A percentile compares a stretch with the other conserved stretches of the same genome.
These are phyloP conservation scores for Psittacula derbiana DNA, from an alignment of 2,797 vertebrate species.

Conservation along the genomic window DNA sequence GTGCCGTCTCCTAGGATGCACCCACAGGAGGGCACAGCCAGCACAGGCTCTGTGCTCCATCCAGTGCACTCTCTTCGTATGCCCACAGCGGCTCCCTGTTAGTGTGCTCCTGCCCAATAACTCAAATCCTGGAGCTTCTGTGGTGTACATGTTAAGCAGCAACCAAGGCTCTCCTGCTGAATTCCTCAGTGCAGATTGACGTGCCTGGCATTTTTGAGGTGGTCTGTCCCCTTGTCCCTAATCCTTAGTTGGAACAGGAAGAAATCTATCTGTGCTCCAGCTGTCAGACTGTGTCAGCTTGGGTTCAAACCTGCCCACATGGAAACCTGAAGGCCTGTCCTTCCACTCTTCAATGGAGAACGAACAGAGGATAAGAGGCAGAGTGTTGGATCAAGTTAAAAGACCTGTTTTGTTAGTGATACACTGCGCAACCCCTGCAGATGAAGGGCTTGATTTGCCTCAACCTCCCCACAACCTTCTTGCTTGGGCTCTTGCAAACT, in stretches of 20 bases:
- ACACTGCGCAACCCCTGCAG: accelerated
- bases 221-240: background rate
- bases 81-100: no score
- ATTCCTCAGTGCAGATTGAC: background rate
- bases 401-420: background rate
- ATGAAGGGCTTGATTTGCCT: background rate
- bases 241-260: background rate
- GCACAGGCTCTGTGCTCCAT: background rate
- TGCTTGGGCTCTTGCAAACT: background rate
- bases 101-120: background rate
- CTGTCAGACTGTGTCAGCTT: background rate
- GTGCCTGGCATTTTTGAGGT: background rate
- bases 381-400: background rate
- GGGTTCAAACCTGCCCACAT: background rate
- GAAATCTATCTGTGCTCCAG: background rate
- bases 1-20: background rate
- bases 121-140: background rate
- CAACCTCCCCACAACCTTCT: background rate
- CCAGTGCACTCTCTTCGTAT: background rate
- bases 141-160: background rate
- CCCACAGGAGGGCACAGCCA: background rate
- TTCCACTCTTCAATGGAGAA: background rate
- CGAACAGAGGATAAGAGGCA: background rate
- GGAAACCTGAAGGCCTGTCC: background rate
- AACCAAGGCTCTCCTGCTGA: background rate